Evolutionary conservation across 2,113 vertebrate genomes (phyloP).

Genomic region (Atherinomorus stipes): DNA sequence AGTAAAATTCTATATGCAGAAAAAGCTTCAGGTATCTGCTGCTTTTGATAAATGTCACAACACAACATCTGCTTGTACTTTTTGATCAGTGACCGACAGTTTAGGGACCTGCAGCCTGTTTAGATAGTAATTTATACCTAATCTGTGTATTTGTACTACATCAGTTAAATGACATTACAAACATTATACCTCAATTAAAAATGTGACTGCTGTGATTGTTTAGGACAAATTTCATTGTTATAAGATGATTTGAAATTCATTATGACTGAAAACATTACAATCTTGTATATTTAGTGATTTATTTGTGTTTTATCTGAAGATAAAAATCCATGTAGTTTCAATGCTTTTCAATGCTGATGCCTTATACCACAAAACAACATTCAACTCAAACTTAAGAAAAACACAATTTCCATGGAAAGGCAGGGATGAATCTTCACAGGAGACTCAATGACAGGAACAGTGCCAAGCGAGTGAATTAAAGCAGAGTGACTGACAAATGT

Average conservation of each 20-base stretch:
- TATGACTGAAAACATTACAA: not conserved
- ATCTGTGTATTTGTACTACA: no score
- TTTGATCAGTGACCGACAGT: no score
- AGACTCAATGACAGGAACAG: slow-evolving; percentile 37
- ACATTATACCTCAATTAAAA: not conserved
- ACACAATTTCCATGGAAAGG: slow-evolving; percentile 13
- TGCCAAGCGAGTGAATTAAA: slow-evolving; percentile 66
- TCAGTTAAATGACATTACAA: not conserved
- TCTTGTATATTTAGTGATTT: no score
- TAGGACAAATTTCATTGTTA: not conserved
- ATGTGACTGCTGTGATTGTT: not conserved
- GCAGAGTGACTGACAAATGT: slow-evolving; percentile 52
- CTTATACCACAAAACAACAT: not conserved
- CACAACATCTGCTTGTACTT: no score
- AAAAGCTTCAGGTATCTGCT: no score
- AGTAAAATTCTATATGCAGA: no score
- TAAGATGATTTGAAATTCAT: no score
- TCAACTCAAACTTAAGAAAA: not conserved
- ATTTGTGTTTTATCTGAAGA: not conserved
- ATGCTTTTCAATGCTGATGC: no score
- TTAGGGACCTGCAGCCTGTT: no score
- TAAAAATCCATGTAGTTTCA: not conserved
- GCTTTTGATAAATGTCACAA: no score
- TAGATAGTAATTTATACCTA: no score
- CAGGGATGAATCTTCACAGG: slow-evolving; percentile 36